A percentile compares a stretch with the other conserved stretches of the same genome.
Evolutionary conservation across 1,140 invertebrate species (phyloP).

Genomic region (Drosophila paulistorum): DNA sequence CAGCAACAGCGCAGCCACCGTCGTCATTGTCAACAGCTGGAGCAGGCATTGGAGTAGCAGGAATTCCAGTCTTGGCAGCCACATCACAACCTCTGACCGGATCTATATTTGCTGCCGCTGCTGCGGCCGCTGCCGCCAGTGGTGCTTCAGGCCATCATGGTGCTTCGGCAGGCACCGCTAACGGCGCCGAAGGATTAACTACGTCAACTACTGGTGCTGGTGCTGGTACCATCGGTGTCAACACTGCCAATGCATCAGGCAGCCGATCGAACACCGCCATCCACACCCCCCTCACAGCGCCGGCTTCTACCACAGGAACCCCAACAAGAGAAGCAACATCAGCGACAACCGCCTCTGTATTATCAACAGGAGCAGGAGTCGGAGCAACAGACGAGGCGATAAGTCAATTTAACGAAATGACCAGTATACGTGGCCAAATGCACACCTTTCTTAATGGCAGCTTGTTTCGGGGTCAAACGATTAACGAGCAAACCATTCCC

Average conservation of each 20-base stretch:
- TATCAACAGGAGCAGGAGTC: not conserved
- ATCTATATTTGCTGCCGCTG: not conserved
- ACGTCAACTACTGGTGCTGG: not conserved
- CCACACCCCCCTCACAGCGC: not conserved
- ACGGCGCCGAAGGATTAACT: slow-evolving; percentile 16
- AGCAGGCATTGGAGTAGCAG: not conserved
- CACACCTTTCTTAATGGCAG: slow-evolving; percentile 54
- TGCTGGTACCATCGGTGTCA: not conserved
- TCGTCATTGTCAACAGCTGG: too few species aligned
- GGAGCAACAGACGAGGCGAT: not conserved
- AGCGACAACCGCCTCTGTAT: not conserved
- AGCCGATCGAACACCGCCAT: not conserved
- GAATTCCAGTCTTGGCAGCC: not conserved
- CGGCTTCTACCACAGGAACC: not conserved
- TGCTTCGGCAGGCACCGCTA: slow-evolving; percentile 50
- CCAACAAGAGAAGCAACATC: not conserved
- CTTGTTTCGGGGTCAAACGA: slow-evolving; percentile 60
- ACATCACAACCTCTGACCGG: not conserved
- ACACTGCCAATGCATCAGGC: not conserved
- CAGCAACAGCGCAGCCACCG: slow-evolving; percentile 14
- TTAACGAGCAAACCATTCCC: slow-evolving; percentile 67
- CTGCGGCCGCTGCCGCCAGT: not conserved
- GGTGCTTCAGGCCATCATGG: slow-evolving; percentile 36
- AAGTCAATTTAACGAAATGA: slow-evolving; percentile 4
- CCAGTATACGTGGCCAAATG: slow-evolving; percentile 57